These are phyloP conservation scores for Atherinosoma microstoma DNA, from an alignment of 2,797 vertebrate species.

Conservation along the genomic window DNA sequence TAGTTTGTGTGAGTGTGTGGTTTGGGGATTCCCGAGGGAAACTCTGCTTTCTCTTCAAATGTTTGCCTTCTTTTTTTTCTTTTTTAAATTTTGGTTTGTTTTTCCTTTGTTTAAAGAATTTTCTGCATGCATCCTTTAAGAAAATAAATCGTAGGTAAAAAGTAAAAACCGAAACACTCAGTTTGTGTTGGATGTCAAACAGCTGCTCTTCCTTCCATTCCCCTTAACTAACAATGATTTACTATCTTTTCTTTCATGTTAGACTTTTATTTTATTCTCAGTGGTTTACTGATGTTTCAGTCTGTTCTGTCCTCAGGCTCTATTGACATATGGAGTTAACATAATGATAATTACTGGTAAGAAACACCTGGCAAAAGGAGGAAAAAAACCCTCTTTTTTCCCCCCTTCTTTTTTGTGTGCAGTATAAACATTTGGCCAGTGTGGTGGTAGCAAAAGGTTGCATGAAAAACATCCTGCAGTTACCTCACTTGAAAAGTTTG, in stretches of 20 bases:
- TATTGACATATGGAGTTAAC: constrained; percentile 4
- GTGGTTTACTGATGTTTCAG: constrained; percentile 31
- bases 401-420: constrained; percentile 3
- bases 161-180: not conserved
- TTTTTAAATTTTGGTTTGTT: constrained; percentile 6
- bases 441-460: not conserved
- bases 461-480: not conserved
- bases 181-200: constrained; percentile 1
- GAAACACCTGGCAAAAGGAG: constrained; percentile 64
- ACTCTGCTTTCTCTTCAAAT: constrained; percentile 15
- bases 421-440: not conserved
- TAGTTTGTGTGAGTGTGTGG: constrained; percentile 22
- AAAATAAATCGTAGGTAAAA: not conserved
- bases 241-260: constrained; percentile 3
- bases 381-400: constrained; percentile 28
- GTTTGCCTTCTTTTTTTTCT: constrained; percentile 7
- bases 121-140: constrained; percentile 3
- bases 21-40: constrained; percentile 54
- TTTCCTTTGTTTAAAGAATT: constrained; percentile 25
- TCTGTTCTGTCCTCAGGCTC: constrained; percentile 34
- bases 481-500: not conserved
- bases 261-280: constrained; percentile 15
- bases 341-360: constrained; percentile 47
- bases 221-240: constrained; percentile 13
- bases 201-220: constrained; percentile 24